phyloP scores from a whole-genome alignment of 2,113 vertebrate genomes.

The Ceratotherium simum region DNA sequence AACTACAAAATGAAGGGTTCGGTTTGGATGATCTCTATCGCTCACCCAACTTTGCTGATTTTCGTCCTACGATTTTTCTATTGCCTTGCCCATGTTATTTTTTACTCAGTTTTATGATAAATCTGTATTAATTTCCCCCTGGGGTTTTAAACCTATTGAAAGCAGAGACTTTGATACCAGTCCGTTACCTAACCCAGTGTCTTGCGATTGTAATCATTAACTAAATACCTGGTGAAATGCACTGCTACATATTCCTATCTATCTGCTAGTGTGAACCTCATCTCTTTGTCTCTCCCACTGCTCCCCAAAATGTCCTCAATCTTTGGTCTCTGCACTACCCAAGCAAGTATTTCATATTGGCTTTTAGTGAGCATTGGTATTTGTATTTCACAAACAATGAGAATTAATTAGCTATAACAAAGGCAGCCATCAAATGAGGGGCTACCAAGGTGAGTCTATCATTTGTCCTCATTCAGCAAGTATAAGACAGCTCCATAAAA shows the following conservation, averaged over 20 bases:
- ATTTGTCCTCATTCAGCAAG: conserved; percentile 16
- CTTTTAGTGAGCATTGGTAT: background rate
- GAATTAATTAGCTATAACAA: background rate
- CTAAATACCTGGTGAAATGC: background rate
- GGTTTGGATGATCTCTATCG: background rate
- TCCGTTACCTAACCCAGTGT: background rate
- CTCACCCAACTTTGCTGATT: background rate
- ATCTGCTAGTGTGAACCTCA: background rate
- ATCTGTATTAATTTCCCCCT: background rate
- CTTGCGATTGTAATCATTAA: background rate
- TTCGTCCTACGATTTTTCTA: background rate
- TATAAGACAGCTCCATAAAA: background rate
- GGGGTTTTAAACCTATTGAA: background rate
- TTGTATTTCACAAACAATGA: background rate
- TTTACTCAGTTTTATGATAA: background rate
- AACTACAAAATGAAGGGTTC: background rate
- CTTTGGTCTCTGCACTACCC: background rate
- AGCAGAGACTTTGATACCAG: background rate
- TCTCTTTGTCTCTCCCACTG: background rate
- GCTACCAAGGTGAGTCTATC: background rate
- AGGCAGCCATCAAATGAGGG: background rate
- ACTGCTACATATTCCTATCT: background rate
- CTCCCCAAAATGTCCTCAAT: background rate
- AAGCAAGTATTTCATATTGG: background rate
- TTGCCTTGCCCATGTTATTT: background rate